Conservation (phyloP, 2,797 vertebrate species). For the Lacerta viridis region DNA sequence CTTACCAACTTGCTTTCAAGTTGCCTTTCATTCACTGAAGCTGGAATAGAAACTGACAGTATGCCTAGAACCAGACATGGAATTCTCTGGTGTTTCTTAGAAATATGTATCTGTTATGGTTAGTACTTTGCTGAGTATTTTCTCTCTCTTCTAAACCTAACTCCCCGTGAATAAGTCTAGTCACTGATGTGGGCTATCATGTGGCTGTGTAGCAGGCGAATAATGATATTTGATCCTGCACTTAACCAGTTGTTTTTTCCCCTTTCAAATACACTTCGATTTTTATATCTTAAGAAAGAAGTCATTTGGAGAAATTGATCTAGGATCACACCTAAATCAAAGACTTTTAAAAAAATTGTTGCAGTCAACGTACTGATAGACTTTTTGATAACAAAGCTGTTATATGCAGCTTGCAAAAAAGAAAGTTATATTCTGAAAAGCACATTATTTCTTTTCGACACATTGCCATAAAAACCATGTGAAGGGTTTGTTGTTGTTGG, state of each 20-base stretch:
- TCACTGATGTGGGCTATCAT: not conserved
- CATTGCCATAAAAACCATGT: not conserved
- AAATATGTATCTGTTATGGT: not conserved
- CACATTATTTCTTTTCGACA: not conserved
- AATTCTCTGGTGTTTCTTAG: not conserved
- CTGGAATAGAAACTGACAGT: not conserved
- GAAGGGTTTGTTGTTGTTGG: constrained; percentile 15
- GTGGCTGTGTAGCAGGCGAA: not conserved
- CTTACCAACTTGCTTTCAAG: not conserved
- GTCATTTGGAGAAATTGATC: constrained; percentile 19
- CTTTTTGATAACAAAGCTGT: not conserved
- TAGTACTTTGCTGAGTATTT: not conserved
- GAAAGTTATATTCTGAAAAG: not conserved
- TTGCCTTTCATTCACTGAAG: not conserved
- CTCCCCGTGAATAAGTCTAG: not conserved
- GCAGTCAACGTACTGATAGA: not conserved
- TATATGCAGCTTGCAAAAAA: constrained; percentile 7
- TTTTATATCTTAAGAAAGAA: constrained; percentile 16
- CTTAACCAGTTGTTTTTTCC: not conserved
- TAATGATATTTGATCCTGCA: constrained; percentile 22
- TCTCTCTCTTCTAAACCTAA: constrained; percentile 16
- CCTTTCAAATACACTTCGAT: not conserved
- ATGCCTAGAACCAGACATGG: not conserved
- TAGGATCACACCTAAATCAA: not conserved
- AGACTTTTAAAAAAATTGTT: not conserved